A percentile compares a stretch with the other conserved stretches of the same genome.
These are phyloP conservation scores for Natrix natrix DNA, from an alignment of 2,797 vertebrate genomes.

Conservation along the genomic window DNA sequence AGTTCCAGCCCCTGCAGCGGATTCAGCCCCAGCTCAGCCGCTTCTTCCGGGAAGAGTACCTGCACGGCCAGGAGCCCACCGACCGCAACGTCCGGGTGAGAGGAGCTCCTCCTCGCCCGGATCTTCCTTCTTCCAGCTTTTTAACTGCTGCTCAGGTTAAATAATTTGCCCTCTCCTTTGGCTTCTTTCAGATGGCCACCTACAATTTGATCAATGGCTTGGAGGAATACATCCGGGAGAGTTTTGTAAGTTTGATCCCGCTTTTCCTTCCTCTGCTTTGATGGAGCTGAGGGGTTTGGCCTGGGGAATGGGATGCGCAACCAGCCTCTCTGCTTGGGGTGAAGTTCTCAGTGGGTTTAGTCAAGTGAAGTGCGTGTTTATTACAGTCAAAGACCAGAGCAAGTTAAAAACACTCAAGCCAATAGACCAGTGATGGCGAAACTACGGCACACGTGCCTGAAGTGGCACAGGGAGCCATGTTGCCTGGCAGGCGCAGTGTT, in stretches of 20 bases:
- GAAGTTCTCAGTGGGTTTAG: neutral
- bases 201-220: slow-evolving; percentile 82
- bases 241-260: slow-evolving; percentile 80
- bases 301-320: too few relatives aligned
- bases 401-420: neutral
- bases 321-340: too few relatives aligned
- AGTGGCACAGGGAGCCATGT: too few relatives aligned
- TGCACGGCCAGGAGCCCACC: slow-evolving; percentile 83
- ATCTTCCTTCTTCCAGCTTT: too few relatives aligned
- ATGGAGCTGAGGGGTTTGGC: too few relatives aligned
- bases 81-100: slow-evolving; percentile 85
- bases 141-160: neutral
- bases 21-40: slow-evolving; percentile 86
- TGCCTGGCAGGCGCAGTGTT: too few relatives aligned
- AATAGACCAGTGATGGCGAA: too few relatives aligned
- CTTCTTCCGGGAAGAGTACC: slow-evolving; percentile 90
- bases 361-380: neutral
- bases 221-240: slow-evolving; percentile 88
- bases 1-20: slow-evolving; percentile 86
- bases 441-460: too few relatives aligned
- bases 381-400: neutral
- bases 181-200: slow-evolving; percentile 76
- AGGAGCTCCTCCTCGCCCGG: too few relatives aligned
- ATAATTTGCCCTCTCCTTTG: neutral
- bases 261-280: neutral